Percentiles rank a stretch among this genome's conserved stretches.
Evolutionary conservation across 2,888 invertebrate species (phyloP).

Genomic region (Acrobasis suavella): DNA sequence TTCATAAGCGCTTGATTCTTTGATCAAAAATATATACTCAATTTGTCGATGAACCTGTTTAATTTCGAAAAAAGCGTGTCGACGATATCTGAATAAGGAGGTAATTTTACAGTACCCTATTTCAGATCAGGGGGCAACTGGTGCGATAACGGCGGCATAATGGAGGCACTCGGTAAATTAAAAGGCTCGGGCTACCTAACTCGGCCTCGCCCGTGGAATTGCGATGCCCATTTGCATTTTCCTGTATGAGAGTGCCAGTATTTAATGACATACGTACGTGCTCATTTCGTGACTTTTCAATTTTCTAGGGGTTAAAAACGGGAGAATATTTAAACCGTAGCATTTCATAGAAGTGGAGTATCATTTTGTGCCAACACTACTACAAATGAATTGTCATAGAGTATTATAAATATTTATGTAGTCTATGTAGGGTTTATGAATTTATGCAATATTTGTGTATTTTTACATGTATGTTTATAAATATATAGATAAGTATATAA

Average conservation of each 20-base stretch:
- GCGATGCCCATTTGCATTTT: slow-evolving; percentile 58
- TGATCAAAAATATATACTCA: too few species aligned
- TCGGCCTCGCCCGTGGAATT: slow-evolving; percentile 49
- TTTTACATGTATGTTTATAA: too few species aligned
- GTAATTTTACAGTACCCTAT: slow-evolving; percentile 60
- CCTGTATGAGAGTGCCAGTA: slow-evolving; percentile 46
- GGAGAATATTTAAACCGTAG: too few species aligned
- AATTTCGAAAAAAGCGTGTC: slow-evolving; percentile 1
- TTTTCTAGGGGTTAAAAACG: neutral
- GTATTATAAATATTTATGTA: too few species aligned
- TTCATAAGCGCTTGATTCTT: too few species aligned
- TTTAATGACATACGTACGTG: slow-evolving; percentile 32
- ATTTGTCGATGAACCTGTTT: neutral
- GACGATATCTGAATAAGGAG: slow-evolving; percentile 61
- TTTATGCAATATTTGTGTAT: too few species aligned
- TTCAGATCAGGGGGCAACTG: slow-evolving; percentile 59
- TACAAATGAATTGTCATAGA: too few species aligned
- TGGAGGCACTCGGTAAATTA: slow-evolving; percentile 69
- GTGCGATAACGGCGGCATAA: slow-evolving; percentile 59
- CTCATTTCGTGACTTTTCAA: slow-evolving; percentile 9
- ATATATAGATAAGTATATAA: too few species aligned
- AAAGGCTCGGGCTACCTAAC: slow-evolving; percentile 60
- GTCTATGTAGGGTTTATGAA: too few species aligned
- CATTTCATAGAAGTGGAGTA: too few species aligned
- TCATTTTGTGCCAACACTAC: too few species aligned